Base-by-base conservation (phyloP, 2,888 invertebrate genomes). In the Siphlonurus alternatus region DNA sequence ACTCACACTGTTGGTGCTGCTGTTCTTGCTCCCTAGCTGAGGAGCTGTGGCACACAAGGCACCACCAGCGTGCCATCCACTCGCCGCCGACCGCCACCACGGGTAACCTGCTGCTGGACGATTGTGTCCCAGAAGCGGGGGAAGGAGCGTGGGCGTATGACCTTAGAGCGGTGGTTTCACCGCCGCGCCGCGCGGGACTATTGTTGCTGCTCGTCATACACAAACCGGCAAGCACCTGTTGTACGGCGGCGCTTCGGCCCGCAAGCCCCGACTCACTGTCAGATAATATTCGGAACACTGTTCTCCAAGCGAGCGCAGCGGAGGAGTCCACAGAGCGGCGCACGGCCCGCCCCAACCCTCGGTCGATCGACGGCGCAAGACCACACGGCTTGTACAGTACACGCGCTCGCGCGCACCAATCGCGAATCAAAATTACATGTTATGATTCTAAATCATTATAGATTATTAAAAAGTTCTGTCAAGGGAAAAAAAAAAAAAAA, bases 21-120 rank as follows among this genome's bases (percentile, higher is more conserved):
- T 15, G 38, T 15, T 38, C 38, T 15, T 5, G 15, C 7, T 38
- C 38, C 38, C 38, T 38, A 38, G 38, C 38, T 15, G 38, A 38
- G 15, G 38, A 5, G 15, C 7, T 56, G 22, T 56, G 56, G n/a
- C 56, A 56, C 56, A 56, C 20, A 22, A 56, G 56, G n/a, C 56
- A 56, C 56, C 56, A 56, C 56, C 56, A 56, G 7, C 56, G 56
- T n/a, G 56, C 56, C 56, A 56, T 56, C 56, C 56, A 56, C 56
- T 56, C 56, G 5, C 56, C 56, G 7, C 56, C 56, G 7, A 56
- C 56, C 19, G 56, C 56, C 56, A 56, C 56, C 19, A 56, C 22
- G n/a, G 56, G 56, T 38, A 38, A 38, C 38, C 38, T 38, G n/a
- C n/a, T n/a, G n/a, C n/a, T n/a, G n/a, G n/a, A n/a, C n/a, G n/a